Percentiles rank a stretch among this genome's conserved stretches.
Conservation (phyloP, 2,888 invertebrate species). For the Andrena marginata region DNA sequence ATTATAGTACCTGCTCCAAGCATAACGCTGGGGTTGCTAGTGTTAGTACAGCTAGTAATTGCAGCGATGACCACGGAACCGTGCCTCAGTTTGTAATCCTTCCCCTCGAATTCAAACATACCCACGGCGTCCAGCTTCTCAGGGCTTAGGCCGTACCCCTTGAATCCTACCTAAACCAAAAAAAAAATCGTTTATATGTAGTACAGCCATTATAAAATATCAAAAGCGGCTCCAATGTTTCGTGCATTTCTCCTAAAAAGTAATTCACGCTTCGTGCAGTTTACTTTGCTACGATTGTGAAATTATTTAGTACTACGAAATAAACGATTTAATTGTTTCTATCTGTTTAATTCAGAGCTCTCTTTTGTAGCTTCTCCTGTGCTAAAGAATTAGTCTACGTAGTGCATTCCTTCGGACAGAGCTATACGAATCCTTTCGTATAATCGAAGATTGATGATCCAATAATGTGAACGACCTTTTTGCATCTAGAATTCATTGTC, state of each 20-base stretch:
- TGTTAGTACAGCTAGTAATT: constrained; percentile 99
- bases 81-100: constrained; percentile 92
- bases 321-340: too few species aligned
- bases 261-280: too few species aligned
- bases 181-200: constrained; percentile 15
- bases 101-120: constrained; percentile 93
- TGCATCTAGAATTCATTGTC: constrained; percentile 49
- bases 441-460: constrained; percentile 38
- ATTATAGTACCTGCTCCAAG: constrained; percentile 93
- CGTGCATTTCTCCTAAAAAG: neutral
- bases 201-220: neutral
- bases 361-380: neutral
- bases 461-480: constrained; percentile 33
- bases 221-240: neutral
- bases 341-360: too few species aligned
- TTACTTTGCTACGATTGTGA: too few species aligned
- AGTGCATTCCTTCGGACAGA: neutral
- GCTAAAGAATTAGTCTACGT: neutral
- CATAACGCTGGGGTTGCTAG: constrained; percentile 99
- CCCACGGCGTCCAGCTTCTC: constrained; percentile 88
- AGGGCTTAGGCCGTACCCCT: constrained; percentile 93
- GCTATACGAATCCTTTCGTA: constrained; percentile 12
- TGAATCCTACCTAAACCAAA: constrained; percentile 94
- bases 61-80: constrained; percentile 99
- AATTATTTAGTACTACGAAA: too few species aligned